A percentile compares a stretch with the other conserved stretches of the same genome.
These are phyloP conservation scores for Sabatieria punctata DNA, from an alignment of 2,888 invertebrate species.

Conservation along the genomic window DNA sequence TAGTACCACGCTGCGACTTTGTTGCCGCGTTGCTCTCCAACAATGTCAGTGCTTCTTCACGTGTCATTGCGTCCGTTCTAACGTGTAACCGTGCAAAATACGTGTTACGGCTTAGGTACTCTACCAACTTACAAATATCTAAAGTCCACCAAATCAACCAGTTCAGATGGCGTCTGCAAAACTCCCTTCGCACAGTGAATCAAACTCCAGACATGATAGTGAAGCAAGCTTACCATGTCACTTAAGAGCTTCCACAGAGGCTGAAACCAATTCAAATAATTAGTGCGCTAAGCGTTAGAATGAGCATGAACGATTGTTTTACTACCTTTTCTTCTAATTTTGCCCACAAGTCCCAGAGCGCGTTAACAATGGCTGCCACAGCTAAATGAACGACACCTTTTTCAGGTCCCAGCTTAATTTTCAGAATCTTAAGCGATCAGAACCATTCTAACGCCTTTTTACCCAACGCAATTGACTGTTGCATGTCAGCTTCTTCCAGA, in stretches of 20 bases:
- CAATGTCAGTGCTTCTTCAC: constrained; percentile 57
- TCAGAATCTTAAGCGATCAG: too few species aligned
- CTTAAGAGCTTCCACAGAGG: constrained; percentile 68
- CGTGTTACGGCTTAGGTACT: too few species aligned
- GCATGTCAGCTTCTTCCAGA: constrained; percentile 64
- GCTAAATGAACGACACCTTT: constrained; percentile 76
- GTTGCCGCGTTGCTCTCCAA: constrained; percentile 44
- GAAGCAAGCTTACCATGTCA: constrained; percentile 51
- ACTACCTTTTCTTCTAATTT: constrained; percentile 54
- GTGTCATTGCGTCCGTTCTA: constrained; percentile 64
- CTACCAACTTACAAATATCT: too few species aligned
- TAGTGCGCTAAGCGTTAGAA: too few species aligned
- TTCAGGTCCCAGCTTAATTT: constrained; percentile 79
- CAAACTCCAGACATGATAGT: too few species aligned
- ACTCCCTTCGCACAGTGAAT: too few species aligned
- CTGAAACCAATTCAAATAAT: constrained; percentile 12
- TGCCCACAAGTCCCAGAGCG: constrained; percentile 81
- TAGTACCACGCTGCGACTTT: constrained; percentile 40
- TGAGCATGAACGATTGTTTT: too few species aligned
- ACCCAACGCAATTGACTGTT: constrained; percentile 85
- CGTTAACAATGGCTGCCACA: constrained; percentile 68
- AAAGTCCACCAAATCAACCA: too few species aligned
- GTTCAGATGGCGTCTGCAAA: too few species aligned
- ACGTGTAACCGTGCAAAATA: too few species aligned
- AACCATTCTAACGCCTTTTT: too few species aligned